phyloP scores from a whole-genome alignment of 2,113 vertebrate species.

The Heterocephalus glaber region DNA sequence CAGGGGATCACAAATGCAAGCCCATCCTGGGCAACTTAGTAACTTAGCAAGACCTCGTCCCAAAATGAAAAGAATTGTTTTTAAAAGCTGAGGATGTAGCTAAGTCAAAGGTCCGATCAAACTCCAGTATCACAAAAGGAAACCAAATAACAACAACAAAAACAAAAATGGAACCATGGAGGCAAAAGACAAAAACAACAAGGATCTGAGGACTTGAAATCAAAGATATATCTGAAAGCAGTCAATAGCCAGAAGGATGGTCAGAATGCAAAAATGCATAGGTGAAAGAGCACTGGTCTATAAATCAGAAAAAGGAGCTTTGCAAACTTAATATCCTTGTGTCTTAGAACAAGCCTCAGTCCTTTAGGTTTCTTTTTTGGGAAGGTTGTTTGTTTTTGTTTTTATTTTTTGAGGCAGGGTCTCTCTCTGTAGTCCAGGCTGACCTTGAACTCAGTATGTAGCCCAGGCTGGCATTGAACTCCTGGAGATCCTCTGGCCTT shows the following conservation, averaged over 20 bases:
- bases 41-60: neutral
- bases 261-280: neutral
- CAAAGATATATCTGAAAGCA: neutral
- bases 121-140: neutral
- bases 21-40: neutral
- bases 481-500: neutral
- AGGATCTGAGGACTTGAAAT: neutral
- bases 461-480: neutral
- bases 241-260: neutral
- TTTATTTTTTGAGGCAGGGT: neutral
- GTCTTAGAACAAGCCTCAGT: neutral
- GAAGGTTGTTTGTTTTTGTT: neutral
- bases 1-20: neutral
- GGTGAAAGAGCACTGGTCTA: neutral
- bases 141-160: neutral
- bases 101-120: neutral
- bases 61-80: neutral
- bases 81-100: neutral
- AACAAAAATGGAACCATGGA: neutral
- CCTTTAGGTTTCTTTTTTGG: neutral
- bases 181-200: slow-evolving; percentile 30
- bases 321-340: neutral
- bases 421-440: neutral
- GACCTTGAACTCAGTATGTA: neutral
- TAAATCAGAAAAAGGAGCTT: neutral